These are phyloP conservation scores for Drosophila athabasca DNA, from an alignment of 1,140 invertebrate genomes.

Conservation along the genomic window DNA sequence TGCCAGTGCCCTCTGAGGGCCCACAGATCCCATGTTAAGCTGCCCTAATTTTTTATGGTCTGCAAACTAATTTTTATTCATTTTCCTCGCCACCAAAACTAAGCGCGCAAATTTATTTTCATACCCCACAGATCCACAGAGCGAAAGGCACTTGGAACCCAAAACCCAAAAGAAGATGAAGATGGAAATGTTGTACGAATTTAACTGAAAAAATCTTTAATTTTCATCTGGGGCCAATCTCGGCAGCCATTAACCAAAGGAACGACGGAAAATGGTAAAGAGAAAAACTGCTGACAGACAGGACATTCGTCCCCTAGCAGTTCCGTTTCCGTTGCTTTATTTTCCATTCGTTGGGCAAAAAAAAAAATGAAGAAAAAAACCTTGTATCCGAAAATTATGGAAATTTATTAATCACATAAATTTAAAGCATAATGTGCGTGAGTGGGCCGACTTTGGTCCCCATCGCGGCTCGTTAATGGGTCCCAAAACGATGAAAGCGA, in stretches of 20 bases:
- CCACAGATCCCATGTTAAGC: conserved; percentile 42
- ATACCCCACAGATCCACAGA: conserved; percentile 30
- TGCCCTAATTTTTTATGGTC: conserved; percentile 77
- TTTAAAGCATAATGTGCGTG: conserved; percentile 76
- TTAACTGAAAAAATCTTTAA: conserved; percentile 62
- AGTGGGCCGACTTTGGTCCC: conserved; percentile 37
- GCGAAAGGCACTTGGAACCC: background rate
- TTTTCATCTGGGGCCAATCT: conserved; percentile 75
- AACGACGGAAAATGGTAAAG: conserved; percentile 19
- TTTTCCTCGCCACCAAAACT: conserved; percentile 50
- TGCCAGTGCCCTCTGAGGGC: background rate
- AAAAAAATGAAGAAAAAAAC: conserved; percentile 4
- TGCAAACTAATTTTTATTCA: conserved; percentile 81
- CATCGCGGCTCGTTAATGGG: conserved; percentile 63
- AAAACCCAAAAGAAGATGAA: conserved; percentile 5
- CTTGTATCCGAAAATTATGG: conserved; percentile 69
- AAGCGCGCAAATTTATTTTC: conserved; percentile 71
- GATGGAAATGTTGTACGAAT: conserved; percentile 28
- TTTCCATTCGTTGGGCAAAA: background rate
- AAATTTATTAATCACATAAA: conserved; percentile 82
- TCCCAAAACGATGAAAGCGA: conserved; percentile 60
- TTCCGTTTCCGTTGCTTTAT: conserved; percentile 14
- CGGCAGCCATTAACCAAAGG: conserved; percentile 32
- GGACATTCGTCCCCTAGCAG: conserved; percentile 42
- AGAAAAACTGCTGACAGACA: conserved; percentile 59